These are phyloP conservation scores for Carabus problematicus DNA, from an alignment of 2,888 invertebrate species.

Conservation along the genomic window DNA sequence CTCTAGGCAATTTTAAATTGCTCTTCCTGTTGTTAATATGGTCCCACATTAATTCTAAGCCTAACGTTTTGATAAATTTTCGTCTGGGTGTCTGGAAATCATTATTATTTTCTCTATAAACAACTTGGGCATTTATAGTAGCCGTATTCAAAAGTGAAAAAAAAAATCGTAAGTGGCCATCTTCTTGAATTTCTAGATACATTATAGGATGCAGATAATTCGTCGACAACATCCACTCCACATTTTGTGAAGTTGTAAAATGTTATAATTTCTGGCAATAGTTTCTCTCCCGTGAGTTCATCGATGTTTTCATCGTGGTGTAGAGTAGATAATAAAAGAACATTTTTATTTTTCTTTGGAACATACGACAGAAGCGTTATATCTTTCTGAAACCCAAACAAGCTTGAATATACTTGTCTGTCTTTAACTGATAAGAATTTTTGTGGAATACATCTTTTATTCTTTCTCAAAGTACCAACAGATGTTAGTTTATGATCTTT, in stretches of 20 bases:
- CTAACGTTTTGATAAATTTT: neutral
- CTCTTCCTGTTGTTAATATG: neutral
- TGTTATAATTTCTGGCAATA: conserved; percentile 49
- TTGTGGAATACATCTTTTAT: conserved; percentile 39
- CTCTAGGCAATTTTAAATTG: neutral
- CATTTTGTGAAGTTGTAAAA: conserved; percentile 49
- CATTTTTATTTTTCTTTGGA: conserved; percentile 42
- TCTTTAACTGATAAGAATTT: neutral
- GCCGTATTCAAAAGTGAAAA: conserved; percentile 46
- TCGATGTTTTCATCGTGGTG: conserved; percentile 42
- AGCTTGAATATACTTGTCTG: conserved; percentile 12
- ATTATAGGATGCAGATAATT: conserved; percentile 32
- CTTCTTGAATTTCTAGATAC: conserved; percentile 37
- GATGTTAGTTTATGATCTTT: conserved; percentile 39
- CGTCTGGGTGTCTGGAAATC: neutral
- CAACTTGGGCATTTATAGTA: conserved; percentile 41
- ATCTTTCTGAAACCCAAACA: conserved; percentile 34
- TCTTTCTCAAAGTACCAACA: conserved; percentile 44
- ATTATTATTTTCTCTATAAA: neutral
- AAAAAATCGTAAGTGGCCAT: conserved; percentile 23
- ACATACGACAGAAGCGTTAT: conserved; percentile 41
- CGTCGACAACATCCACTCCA: conserved; percentile 48
- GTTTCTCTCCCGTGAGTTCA: conserved; percentile 1
- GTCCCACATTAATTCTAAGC: neutral
- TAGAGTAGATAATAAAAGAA: conserved; percentile 40